phyloP scores from a whole-genome alignment of 1,140 invertebrate genomes.

The Condylostylus longicornis region DNA sequence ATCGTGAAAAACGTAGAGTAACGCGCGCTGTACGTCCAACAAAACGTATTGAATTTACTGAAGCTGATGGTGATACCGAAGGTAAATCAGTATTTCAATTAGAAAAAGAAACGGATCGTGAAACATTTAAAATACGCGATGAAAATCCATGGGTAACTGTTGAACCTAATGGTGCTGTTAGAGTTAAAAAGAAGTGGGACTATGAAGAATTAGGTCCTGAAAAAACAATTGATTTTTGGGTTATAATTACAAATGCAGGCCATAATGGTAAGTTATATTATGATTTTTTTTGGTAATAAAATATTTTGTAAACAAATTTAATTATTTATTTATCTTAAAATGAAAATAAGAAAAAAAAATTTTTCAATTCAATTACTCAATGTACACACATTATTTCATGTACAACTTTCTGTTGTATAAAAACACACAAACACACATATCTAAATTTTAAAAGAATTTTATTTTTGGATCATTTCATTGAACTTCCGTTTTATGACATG shows the following conservation, averaged over 20 bases:
- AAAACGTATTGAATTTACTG: conserved; percentile 81
- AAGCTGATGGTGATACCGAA: conserved; percentile 76
- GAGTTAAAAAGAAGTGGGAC: conserved; percentile 92
- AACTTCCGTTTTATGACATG: too few relatives aligned
- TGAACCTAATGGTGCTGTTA: conserved; percentile 75
- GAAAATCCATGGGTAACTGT: conserved; percentile 90
- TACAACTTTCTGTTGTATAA: neutral
- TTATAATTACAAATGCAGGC: conserved; percentile 79
- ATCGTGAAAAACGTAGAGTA: conserved; percentile 62
- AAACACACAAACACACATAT: neutral
- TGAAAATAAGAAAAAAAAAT: neutral
- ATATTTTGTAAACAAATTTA: neutral
- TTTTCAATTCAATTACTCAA: neutral
- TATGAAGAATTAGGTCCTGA: conserved; percentile 89
- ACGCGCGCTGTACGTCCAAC: conserved; percentile 78
- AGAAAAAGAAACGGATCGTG: conserved; percentile 80
- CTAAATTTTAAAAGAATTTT: too few relatives aligned
- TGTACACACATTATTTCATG: neutral
- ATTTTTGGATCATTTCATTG: too few relatives aligned
- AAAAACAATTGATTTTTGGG: conserved; percentile 93
- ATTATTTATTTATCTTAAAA: neutral
- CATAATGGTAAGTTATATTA: conserved; percentile 52
- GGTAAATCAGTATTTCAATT: conserved; percentile 76
- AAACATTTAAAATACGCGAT: conserved; percentile 84
- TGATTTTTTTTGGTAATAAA: conserved; percentile 4